Evolutionary conservation across 2,797 vertebrate species (phyloP).

Genomic region (Hippocampus kuda): DNA sequence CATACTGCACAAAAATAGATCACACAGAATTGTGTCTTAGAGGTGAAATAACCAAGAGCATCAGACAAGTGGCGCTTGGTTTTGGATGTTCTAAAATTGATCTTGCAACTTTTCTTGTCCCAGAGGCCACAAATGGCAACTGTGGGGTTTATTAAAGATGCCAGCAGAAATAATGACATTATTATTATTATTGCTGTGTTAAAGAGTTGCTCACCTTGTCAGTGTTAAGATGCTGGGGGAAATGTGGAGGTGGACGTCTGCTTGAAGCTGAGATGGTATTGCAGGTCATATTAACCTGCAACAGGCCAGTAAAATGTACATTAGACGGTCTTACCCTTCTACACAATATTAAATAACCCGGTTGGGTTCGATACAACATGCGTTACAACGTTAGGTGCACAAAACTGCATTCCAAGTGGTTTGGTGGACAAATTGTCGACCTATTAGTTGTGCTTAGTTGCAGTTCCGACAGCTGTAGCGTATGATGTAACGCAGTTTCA

Average conservation of each 20-base stretch:
- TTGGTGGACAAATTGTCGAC: neutral
- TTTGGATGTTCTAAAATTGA: constrained; percentile 63
- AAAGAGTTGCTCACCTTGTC: neutral
- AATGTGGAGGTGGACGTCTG: neutral
- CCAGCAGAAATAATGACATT: neutral
- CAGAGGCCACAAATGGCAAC: constrained; percentile 41
- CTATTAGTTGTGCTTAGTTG: neutral
- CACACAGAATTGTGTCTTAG: constrained; percentile 40
- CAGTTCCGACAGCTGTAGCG: neutral
- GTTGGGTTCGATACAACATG: neutral
- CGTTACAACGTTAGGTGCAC: neutral
- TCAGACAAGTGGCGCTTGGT: constrained; percentile 42
- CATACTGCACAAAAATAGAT: neutral
- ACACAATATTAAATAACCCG: neutral
- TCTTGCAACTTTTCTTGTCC: constrained; percentile 65
- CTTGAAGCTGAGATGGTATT: neutral
- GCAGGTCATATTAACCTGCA: neutral
- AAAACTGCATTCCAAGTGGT: neutral
- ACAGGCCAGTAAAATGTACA: neutral
- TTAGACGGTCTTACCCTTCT: neutral
- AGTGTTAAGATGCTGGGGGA: neutral
- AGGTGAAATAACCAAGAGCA: constrained; percentile 64
- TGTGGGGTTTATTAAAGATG: constrained; percentile 63
- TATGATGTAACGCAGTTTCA: neutral
- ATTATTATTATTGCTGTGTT: neutral